phyloP scores from a whole-genome alignment of 2,888 invertebrate genomes.

The Hydriomena furcata region DNA sequence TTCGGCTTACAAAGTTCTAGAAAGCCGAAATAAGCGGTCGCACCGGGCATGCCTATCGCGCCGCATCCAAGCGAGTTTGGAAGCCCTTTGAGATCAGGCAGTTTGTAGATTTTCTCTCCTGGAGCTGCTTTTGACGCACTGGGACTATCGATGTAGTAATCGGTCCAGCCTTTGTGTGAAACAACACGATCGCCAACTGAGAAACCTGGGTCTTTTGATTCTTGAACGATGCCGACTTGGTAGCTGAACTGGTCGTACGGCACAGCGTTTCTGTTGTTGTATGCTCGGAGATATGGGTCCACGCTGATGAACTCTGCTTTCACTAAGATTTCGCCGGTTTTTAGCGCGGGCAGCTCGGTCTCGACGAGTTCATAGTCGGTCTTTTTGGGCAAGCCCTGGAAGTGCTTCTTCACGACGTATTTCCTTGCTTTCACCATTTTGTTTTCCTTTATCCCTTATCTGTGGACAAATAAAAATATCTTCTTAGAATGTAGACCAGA shows the following conservation, averaged over 20 bases:
- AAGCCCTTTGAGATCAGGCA: conserved; percentile 80
- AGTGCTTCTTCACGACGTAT: conserved; percentile 81
- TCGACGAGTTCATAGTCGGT: conserved; percentile 83
- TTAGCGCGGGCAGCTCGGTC: conserved; percentile 81
- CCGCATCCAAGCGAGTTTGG: conserved; percentile 84
- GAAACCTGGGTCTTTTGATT: conserved; percentile 84
- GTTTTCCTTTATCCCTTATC: background rate
- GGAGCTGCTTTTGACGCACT: background rate
- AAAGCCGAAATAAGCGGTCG: conserved; percentile 88
- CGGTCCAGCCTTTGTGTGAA: conserved; percentile 66
- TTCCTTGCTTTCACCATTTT: conserved; percentile 79
- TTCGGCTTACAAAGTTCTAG: conserved; percentile 87
- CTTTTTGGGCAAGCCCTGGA: conserved; percentile 82
- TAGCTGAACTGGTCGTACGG: conserved; percentile 55
- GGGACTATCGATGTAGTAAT: conserved; percentile 34
- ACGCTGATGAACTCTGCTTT: conserved; percentile 56
- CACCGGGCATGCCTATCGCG: conserved; percentile 87
- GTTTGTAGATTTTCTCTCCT: conserved; percentile 42
- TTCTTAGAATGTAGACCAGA: background rate
- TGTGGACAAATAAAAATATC: conserved; percentile 4
- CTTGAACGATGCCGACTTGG: conserved; percentile 72
- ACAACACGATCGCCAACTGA: conserved; percentile 84
- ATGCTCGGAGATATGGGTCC: conserved; percentile 49
- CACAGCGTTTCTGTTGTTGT: conserved; percentile 33
- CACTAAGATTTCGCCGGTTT: conserved; percentile 74